A percentile compares a stretch with the other conserved stretches of the same genome.
These are phyloP conservation scores for Bungarus multicinctus DNA, from an alignment of 2,113 vertebrate species.

Conservation along the genomic window DNA sequence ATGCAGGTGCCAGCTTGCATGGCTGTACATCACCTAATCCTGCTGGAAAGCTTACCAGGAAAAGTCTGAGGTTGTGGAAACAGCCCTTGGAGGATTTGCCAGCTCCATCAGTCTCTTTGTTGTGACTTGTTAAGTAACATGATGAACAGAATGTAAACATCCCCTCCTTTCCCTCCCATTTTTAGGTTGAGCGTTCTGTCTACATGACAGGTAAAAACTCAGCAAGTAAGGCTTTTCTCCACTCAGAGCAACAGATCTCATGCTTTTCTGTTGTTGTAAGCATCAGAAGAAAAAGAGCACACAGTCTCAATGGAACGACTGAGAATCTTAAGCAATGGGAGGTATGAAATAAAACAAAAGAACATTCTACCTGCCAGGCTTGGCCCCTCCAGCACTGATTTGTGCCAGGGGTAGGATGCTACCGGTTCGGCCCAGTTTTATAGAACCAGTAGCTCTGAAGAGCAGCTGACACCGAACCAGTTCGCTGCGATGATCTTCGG, in stretches of 20 bases:
- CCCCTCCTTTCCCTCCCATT: no score
- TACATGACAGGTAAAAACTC: background rate
- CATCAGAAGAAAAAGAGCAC: background rate
- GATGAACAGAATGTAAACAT: background rate
- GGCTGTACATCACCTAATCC: background rate
- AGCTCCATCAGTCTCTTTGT: background rate
- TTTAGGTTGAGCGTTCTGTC: background rate
- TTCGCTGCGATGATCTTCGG: no score
- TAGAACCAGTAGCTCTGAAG: no score
- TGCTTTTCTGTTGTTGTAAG: background rate
- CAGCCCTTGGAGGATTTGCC: background rate
- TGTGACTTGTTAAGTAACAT: background rate
- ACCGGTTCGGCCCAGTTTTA: no score
- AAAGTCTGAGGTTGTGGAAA: background rate
- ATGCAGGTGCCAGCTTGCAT: background rate
- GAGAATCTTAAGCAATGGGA: background rate
- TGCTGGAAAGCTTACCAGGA: slow-evolving; percentile 8
- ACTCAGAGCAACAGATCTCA: background rate
- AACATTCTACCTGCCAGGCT: background rate
- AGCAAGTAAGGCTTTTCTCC: background rate
- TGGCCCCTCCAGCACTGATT: background rate
- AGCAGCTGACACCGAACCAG: no score
- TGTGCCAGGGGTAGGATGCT: background rate
- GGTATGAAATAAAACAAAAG: background rate
- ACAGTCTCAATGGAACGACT: background rate